Percentiles rank a stretch among this genome's conserved stretches.
Evolutionary conservation across 2,888 invertebrate species (phyloP).

Genomic region (Phyllotreta cruciferae): DNA sequence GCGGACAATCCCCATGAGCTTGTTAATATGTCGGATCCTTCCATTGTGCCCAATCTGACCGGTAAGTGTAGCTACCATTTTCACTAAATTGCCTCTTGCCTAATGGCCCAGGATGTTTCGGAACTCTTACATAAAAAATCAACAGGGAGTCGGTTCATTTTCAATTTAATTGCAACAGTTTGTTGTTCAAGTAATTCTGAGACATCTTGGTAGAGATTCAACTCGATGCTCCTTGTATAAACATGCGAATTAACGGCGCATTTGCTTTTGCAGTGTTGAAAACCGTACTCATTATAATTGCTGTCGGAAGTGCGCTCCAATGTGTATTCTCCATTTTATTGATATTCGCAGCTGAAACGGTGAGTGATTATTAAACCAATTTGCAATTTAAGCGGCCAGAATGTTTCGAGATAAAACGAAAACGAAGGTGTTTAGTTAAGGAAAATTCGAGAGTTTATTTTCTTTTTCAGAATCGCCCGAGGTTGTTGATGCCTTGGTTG

Average conservation of each 20-base stretch:
- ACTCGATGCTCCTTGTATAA: not conserved
- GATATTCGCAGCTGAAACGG: slow-evolving; percentile 57
- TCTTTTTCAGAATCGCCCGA: slow-evolving; percentile 54
- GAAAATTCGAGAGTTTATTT: not conserved
- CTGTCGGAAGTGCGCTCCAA: slow-evolving; percentile 52
- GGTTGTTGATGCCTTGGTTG: slow-evolving; percentile 55
- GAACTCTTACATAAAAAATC: too few relatives aligned
- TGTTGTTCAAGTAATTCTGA: too few relatives aligned
- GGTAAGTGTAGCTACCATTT: slow-evolving; percentile 45
- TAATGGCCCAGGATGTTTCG: too few relatives aligned
- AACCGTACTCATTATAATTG: slow-evolving; percentile 51
- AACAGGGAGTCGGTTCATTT: too few relatives aligned
- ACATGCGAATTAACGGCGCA: not conserved
- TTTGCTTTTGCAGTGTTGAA: slow-evolving; percentile 50
- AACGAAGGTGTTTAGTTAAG: not conserved
- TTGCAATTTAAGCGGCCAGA: not conserved
- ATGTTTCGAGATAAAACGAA: too few relatives aligned
- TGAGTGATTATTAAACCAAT: slow-evolving; percentile 45
- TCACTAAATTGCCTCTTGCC: too few relatives aligned
- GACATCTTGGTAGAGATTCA: too few relatives aligned
- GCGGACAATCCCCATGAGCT: slow-evolving; percentile 58
- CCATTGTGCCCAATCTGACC: slow-evolving; percentile 50
- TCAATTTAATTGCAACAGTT: too few relatives aligned
- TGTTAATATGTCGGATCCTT: slow-evolving; percentile 54
- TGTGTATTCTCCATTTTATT: slow-evolving; percentile 56